A percentile compares a stretch with the other conserved stretches of the same genome.
Conservation (phyloP, 2,113 vertebrate genomes). For the Thryonomys swinderianus region DNA sequence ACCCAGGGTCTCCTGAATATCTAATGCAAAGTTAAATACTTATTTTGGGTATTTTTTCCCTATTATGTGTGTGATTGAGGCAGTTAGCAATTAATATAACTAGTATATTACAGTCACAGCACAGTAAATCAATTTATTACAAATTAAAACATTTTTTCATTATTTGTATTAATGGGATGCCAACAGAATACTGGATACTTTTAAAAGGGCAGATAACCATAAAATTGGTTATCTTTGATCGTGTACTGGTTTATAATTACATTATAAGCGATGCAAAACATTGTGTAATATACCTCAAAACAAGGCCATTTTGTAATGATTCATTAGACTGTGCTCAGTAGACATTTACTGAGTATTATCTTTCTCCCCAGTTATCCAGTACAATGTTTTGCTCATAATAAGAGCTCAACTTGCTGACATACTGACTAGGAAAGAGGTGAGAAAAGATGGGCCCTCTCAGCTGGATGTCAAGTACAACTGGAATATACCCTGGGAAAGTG, state of each 20-base stretch:
- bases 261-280: slow-evolving; percentile 62
- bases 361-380: slow-evolving; percentile 66
- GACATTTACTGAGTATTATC: slow-evolving; percentile 58
- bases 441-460: slow-evolving; percentile 65
- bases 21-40: slow-evolving; percentile 70
- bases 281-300: slow-evolving; percentile 56
- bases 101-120: slow-evolving; percentile 75
- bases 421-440: slow-evolving; percentile 68
- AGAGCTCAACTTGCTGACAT: slow-evolving; percentile 67
- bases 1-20: slow-evolving; percentile 72
- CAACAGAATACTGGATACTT: slow-evolving; percentile 70
- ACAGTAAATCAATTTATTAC: slow-evolving; percentile 72
- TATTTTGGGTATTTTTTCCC: slow-evolving; percentile 51
- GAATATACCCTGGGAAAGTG: slow-evolving; percentile 64
- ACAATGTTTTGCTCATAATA: slow-evolving; percentile 57
- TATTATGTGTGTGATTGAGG: slow-evolving; percentile 58
- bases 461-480: slow-evolving; percentile 66
- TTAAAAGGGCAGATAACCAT: slow-evolving; percentile 71
- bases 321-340: slow-evolving; percentile 72
- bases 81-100: slow-evolving; percentile 74
- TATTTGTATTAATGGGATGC: slow-evolving; percentile 69
- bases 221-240: slow-evolving; percentile 74
- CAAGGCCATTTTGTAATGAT: slow-evolving; percentile 60
- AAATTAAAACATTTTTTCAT: slow-evolving; percentile 72
- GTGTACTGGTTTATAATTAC: slow-evolving; percentile 62